Conservation (phyloP, 2,888 invertebrate genomes). For the Eilema depressum region DNA sequence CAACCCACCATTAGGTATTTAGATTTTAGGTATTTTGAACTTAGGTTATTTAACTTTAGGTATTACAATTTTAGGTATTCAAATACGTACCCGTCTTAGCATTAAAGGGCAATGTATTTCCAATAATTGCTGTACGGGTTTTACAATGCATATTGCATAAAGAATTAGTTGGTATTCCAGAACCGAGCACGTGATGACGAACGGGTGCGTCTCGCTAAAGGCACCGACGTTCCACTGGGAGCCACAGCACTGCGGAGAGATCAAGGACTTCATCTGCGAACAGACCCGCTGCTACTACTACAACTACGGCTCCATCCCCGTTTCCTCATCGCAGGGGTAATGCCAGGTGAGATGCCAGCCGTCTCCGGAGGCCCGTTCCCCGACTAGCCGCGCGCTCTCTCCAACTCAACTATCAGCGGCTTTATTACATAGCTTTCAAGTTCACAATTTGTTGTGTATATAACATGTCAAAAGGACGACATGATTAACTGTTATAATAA, state of each 20-base stretch:
- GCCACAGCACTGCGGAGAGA: constrained; percentile 93
- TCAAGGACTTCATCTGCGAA: constrained; percentile 96
- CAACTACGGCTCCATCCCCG: constrained; percentile 96
- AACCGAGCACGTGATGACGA: constrained; percentile 86
- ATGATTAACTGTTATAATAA: constrained; percentile 53
- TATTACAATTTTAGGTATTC: no score
- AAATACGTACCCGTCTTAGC: no score
- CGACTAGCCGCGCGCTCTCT: constrained; percentile 79
- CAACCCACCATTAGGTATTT: no score
- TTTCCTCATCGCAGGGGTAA: constrained; percentile 97
- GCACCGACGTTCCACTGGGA: constrained; percentile 94
- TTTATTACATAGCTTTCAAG: constrained; percentile 37
- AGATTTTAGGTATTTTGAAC: no score
- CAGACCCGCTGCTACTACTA: constrained; percentile 96
- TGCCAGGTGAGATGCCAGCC: constrained; percentile 91
- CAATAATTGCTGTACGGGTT: constrained; percentile 52
- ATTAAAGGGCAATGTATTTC: constrained; percentile 55
- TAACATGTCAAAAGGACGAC: constrained; percentile 67
- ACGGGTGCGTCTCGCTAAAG: constrained; percentile 92
- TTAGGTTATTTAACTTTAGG: no score
- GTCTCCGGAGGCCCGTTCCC: constrained; percentile 85
- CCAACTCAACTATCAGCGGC: constrained; percentile 36
- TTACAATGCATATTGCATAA: constrained; percentile 66
- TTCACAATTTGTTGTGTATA: constrained; percentile 31
- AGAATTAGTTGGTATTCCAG: constrained; percentile 84